A percentile compares a stretch with the other conserved stretches of the same genome.
Evolutionary conservation across 2,113 vertebrate genomes (phyloP).

Genomic region (Aptenodytes patagonicus): DNA sequence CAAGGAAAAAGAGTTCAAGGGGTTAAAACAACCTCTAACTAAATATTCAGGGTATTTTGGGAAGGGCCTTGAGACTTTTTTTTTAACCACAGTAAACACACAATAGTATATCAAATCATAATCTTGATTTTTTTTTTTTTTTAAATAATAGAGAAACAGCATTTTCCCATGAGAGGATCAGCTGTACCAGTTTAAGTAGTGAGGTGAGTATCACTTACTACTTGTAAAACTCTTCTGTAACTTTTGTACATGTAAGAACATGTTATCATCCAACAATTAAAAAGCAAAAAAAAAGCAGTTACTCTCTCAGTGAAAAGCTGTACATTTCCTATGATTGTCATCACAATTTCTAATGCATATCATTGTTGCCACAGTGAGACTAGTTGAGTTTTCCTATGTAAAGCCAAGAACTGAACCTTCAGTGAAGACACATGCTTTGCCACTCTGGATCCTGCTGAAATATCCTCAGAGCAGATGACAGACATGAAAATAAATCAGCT

Average conservation of each 20-base stretch:
- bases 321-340: background rate
- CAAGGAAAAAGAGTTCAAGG: background rate
- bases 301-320: background rate
- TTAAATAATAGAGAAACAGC: fast-evolving
- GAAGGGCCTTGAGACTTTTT: background rate
- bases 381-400: background rate
- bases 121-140: background rate
- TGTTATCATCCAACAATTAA: background rate
- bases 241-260: background rate
- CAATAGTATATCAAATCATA: background rate
- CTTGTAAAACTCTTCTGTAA: background rate
- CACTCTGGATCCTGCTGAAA: background rate
- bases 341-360: background rate
- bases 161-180: background rate
- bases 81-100: background rate
- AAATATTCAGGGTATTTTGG: background rate
- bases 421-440: background rate
- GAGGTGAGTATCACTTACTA: background rate
- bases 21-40: background rate
- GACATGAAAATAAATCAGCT: background rate
- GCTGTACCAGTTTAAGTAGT: background rate
- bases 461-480: background rate
- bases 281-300: fast-evolving
- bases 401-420: background rate
- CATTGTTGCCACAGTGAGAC: background rate